phyloP scores from a whole-genome alignment of 2,888 invertebrate species.

The Archaeoteleia sp. region DNA sequence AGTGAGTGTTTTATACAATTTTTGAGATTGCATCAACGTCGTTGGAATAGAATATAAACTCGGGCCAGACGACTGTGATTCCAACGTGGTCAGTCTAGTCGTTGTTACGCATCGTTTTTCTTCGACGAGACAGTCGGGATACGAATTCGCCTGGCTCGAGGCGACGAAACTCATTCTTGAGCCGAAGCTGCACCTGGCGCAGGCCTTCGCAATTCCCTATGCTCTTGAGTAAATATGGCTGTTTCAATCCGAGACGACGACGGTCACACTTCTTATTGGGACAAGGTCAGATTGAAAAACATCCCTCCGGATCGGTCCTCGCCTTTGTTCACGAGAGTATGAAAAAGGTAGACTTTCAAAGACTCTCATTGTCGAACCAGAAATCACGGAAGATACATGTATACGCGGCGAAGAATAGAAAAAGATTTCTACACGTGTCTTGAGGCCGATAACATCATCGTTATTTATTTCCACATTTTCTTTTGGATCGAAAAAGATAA shows the following conservation, averaged over 20 bases:
- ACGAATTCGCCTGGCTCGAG: slow-evolving; percentile 4
- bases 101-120: slow-evolving; percentile 40
- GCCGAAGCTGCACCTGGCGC: slow-evolving; percentile 36
- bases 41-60: slow-evolving; percentile 31
- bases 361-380: slow-evolving; percentile 19
- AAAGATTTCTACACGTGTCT: not conserved
- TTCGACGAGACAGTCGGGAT: slow-evolving; percentile 19
- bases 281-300: slow-evolving; percentile 35
- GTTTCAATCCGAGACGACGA: slow-evolving; percentile 18
- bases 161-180: slow-evolving; percentile 15
- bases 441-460: no score
- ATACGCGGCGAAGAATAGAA: slow-evolving; percentile 19
- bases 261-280: slow-evolving; percentile 3
- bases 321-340: slow-evolving; percentile 21
- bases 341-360: slow-evolving; percentile 27
- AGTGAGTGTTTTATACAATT: slow-evolving; percentile 13
- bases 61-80: not conserved
- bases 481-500: no score
- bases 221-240: slow-evolving; percentile 20
- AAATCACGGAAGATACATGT: slow-evolving; percentile 9
- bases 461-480: no score
- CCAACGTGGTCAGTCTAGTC: slow-evolving; percentile 32
- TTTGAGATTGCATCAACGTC: slow-evolving; percentile 49
- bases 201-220: slow-evolving; percentile 23
- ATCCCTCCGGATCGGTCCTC: slow-evolving; percentile 23